phyloP scores from a whole-genome alignment of 2,797 vertebrate genomes.

The Xenentodon cancila region DNA sequence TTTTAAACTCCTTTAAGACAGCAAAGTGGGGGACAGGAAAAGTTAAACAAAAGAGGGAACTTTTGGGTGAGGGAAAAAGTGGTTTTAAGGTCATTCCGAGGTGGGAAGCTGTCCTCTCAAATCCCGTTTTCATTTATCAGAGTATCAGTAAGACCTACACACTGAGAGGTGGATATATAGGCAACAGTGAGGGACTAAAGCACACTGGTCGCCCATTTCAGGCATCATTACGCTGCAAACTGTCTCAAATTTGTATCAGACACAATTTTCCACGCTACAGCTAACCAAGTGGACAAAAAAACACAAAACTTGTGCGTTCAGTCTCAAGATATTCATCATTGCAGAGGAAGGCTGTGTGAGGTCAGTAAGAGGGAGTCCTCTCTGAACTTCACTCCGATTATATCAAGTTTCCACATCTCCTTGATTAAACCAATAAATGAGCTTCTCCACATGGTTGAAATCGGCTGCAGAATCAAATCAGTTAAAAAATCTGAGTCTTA shows the following conservation, averaged over 20 bases:
- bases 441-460: slow-evolving; percentile 14
- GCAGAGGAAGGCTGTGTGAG: slow-evolving; percentile 15
- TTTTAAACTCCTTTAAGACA: background rate
- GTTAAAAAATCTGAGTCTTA: background rate
- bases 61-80: slow-evolving; percentile 23
- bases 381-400: slow-evolving; percentile 28
- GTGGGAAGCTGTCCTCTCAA: slow-evolving; percentile 61
- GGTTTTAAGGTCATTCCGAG: slow-evolving; percentile 52
- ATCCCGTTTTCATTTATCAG: slow-evolving; percentile 73
- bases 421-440: slow-evolving; percentile 19
- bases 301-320: slow-evolving; percentile 45
- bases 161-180: slow-evolving; percentile 7
- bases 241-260: slow-evolving; percentile 56
- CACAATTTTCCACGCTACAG: slow-evolving; percentile 57
- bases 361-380: slow-evolving; percentile 9
- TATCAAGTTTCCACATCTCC: slow-evolving; percentile 11
- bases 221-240: slow-evolving; percentile 60
- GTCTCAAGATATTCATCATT: slow-evolving; percentile 26
- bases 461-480: slow-evolving; percentile 5
- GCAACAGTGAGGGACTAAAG: slow-evolving; percentile 22
- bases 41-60: slow-evolving; percentile 20
- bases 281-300: slow-evolving; percentile 45
- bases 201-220: slow-evolving; percentile 60
- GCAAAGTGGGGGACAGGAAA: slow-evolving; percentile 8
- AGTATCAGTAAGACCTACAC: slow-evolving; percentile 42